phyloP scores from a whole-genome alignment of 1,140 invertebrate genomes.

The Polypedilum vanderplanki region DNA sequence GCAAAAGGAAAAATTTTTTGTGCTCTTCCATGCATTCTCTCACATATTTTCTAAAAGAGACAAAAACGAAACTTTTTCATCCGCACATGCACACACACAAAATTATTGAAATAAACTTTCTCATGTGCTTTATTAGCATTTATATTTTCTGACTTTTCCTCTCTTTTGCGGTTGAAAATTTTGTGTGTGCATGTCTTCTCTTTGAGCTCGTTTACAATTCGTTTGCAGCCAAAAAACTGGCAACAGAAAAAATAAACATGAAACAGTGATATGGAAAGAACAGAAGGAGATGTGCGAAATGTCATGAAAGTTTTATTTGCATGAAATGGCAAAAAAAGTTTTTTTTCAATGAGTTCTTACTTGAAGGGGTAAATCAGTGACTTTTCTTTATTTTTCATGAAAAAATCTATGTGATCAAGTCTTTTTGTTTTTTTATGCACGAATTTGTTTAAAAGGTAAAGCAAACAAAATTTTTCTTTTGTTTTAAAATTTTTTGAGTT shows the following conservation, averaged over 20 bases:
- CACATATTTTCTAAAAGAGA: too few relatives aligned
- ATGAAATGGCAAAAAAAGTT: neutral
- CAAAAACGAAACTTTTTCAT: neutral
- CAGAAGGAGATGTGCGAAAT: neutral
- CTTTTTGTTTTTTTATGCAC: neutral
- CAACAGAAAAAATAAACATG: neutral
- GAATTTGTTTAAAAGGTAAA: neutral
- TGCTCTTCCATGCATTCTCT: too few relatives aligned
- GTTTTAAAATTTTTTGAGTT: neutral
- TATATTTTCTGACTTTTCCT: neutral
- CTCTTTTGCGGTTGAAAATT: neutral
- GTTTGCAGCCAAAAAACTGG: slow-evolving; percentile 11
- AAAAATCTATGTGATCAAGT: neutral
- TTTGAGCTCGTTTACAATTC: neutral
- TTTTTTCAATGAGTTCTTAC: neutral
- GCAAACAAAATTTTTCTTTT: neutral
- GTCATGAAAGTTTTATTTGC: slow-evolving; percentile 12
- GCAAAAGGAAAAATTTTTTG: too few relatives aligned
- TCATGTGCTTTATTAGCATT: slow-evolving; percentile 13
- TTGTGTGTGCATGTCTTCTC: neutral
- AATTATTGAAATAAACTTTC: slow-evolving; percentile 4
- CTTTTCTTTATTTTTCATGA: neutral
- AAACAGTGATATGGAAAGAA: neutral
- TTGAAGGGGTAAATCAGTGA: slow-evolving; percentile 2
- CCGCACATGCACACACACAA: too few relatives aligned